phyloP scores from a whole-genome alignment of 37 sponge, comb jelly and placozoan species.

The Diacarnus erythraeanus region DNA sequence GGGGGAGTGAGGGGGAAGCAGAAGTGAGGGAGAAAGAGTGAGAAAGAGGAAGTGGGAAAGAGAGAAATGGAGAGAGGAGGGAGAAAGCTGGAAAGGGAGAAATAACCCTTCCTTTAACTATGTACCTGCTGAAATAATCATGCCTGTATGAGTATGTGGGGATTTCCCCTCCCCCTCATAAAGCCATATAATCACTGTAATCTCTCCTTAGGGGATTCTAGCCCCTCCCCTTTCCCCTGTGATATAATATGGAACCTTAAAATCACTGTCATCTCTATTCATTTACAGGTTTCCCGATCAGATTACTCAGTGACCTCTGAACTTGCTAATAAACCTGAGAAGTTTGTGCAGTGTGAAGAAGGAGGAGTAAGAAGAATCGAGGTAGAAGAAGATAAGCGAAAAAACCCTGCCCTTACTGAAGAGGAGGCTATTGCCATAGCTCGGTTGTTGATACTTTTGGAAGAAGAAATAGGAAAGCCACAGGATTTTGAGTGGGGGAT shows the following conservation, averaged over 20 bases:
- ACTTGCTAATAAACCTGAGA: slow-evolving; percentile 61
- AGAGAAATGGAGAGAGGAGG: too few species aligned
- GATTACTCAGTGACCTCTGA: slow-evolving; percentile 41
- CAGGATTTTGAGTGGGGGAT: slow-evolving; percentile 89
- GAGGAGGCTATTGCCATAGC: slow-evolving; percentile 63
- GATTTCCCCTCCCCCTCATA: too few species aligned
- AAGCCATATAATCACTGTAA: too few species aligned
- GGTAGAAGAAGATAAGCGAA: slow-evolving; percentile 45
- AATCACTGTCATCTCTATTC: too few species aligned
- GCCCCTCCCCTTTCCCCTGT: not conserved
- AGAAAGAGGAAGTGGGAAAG: too few species aligned
- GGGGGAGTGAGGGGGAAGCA: too few species aligned
- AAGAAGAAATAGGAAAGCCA: slow-evolving; percentile 67
- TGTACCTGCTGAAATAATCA: too few species aligned
- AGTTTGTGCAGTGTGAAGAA: slow-evolving; percentile 60
- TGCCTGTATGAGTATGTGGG: too few species aligned
- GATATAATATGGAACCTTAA: too few species aligned
- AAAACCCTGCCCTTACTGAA: slow-evolving; percentile 48
- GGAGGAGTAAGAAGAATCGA: slow-evolving; percentile 55
- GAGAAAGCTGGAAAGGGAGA: too few species aligned
- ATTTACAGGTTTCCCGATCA: slow-evolving; percentile 53
- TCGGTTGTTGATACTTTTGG: slow-evolving; percentile 56
- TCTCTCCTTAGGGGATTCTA: not conserved
- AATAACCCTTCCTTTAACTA: too few species aligned
- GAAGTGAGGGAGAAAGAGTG: too few species aligned